Percentiles rank a stretch among this genome's conserved stretches.
These are phyloP conservation scores for Hermaeophaga mercurialis DNA, from an alignment of 2,888 invertebrate species.

Conservation along the genomic window DNA sequence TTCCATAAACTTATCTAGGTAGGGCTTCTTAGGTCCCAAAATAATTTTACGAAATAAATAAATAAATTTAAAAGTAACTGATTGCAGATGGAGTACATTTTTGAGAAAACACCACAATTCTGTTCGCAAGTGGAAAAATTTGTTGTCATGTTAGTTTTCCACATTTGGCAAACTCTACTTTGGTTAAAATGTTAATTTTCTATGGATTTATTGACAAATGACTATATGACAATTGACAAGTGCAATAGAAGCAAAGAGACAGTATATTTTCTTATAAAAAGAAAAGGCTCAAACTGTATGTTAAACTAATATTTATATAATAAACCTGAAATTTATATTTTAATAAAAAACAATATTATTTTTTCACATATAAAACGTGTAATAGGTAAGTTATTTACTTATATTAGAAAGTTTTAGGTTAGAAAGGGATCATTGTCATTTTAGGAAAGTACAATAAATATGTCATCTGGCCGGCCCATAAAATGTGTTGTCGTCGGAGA, in stretches of 20 bases:
- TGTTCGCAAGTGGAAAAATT: no score
- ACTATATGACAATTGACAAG: conserved; percentile 11
- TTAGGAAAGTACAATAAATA: conserved; percentile 52
- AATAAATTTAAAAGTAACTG: no score
- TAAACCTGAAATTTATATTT: background rate
- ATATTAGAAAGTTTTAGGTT: conserved; percentile 25
- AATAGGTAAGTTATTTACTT: conserved; percentile 19
- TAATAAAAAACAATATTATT: conserved; percentile 10
- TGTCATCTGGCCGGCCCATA: conserved; percentile 92
- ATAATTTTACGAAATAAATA: no score
- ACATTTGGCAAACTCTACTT: no score
- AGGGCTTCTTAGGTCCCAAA: no score
- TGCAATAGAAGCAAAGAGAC: conserved; percentile 17
- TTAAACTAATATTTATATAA: conserved; percentile 13
- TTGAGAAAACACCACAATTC: no score
- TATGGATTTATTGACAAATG: no score
- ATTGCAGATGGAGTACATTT: no score
- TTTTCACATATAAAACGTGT: conserved; percentile 9
- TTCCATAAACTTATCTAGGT: no score
- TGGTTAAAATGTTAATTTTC: no score
- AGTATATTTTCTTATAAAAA: conserved; percentile 13
- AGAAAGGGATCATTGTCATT: conserved; percentile 25
- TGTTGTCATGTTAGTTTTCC: no score
- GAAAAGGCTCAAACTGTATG: conserved; percentile 3
- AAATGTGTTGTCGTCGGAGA: conserved; percentile 93